Base-by-base conservation (phyloP, 2,113 vertebrate genomes). In the Odocoileus hemionus region DNA sequence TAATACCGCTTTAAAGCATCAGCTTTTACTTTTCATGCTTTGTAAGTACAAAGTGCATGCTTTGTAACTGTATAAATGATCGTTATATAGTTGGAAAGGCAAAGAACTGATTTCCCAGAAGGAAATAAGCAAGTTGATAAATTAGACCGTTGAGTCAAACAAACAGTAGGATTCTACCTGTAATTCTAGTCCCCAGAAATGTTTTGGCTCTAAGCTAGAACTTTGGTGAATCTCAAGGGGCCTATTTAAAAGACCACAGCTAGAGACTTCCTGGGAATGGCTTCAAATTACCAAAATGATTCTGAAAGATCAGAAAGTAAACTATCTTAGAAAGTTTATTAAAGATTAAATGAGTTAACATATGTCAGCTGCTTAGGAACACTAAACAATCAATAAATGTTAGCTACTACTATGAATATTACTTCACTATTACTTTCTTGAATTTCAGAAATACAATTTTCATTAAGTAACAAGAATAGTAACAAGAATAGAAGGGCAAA, bases 391-490 rank as follows among this genome's bases (percentile, higher is more conserved):
- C 19, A 39, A 91, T 47, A 26, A 82, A 83, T 67, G 2, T 36
- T 54, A 43, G 25, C 14, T 50, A 36, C 30, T 67, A 55, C 50
- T 87, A 43, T 86, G 67, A 58, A 43, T 87, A 33, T 74, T 50
- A 57, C 26, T 78, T 91, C 21, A 76, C 33, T 79, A 15, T 60
- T 43, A 50, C 13, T 82, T 89, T 61, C 21, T 82, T 58, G 25
- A 92, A 52, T 76, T 95, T 83, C 57, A 90, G 39, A 91, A 80
- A 94, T 43, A n/a, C 0, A 28, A 74, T 85, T 96, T 96, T 91
- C 19, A 92, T 28, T 82, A 80, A 92, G 6, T 39, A 36, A 64
- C 9, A 80, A 79, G 19, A 85, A 67, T 6, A 43, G n/a, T 39
- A 70, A 70, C 10, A 70, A 70, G 67, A 74, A 74, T 19, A 86